Base-by-base conservation (phyloP, 2,888 invertebrate genomes). In the Euclidia mi region DNA sequence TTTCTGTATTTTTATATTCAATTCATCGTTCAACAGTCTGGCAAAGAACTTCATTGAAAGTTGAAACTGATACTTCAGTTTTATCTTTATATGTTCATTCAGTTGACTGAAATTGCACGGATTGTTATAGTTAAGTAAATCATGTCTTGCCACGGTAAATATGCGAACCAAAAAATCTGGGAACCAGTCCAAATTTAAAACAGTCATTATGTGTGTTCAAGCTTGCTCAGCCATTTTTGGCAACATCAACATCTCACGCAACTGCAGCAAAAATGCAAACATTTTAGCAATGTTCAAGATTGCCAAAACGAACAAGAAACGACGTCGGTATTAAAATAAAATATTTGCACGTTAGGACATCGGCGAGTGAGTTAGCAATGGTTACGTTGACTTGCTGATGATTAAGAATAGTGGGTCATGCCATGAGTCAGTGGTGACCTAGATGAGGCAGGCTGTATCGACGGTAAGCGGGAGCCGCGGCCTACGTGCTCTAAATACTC, bases 401-500 rank as follows among this genome's bases (percentile, higher is more conserved):
- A 91, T 89, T 88, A 89, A 89, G 85, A 84, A 68, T 76, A 81
- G 85, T 84, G 76, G 85, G 86, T 84, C 83, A 81, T 78, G 78
- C 81, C 81, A 84, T 89, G 91, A 91, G 89, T 91, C 90, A 89
- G 88, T 88, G 84, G 65, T 91, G 91, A 91, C 92, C 92, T 79
- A 91, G 88, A 88, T 92, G 88, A 76, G 81, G 86, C 81, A 89
- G 90, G 91, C 89, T 86, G 84, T 87, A 86, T 86, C 86, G 88
- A 79, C 82, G 84, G 84, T 81, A 64, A 80, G 80, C 83, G 82
- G 84, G 86, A 86, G 81, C 56, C 73, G 61, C 78, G 84, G 84
- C 88, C 88, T 87, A 85, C 88, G 85, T 92, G 92, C 88, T 92
- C 94, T 84, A 92, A 93, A 93, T 92, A 90, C 81, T 79, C 76